Evolutionary conservation across 2,113 vertebrate species (phyloP), one percentile per base, ranked within the genome.

Genomic region (Morphnarchus princeps): DNA sequence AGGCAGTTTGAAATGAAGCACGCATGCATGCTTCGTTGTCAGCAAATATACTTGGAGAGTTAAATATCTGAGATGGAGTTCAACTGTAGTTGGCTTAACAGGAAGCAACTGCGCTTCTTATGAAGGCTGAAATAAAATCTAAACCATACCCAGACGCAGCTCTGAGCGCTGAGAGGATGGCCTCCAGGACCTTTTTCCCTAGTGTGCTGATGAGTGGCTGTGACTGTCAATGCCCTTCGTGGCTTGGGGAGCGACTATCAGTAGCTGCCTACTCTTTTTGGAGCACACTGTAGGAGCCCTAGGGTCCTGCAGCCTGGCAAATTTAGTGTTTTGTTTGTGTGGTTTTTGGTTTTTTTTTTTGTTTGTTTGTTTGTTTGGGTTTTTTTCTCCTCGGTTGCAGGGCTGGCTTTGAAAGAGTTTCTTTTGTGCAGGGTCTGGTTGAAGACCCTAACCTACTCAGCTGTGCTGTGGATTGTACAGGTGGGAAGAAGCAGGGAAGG

Each of bases 61-160:
- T 95, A 86, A 96, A 66, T 73, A 76, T 81, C 77, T 55, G 57
- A 95, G 83, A 82, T 86, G 70, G 52, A 26, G 66, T 94, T 96
- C 82, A 91, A 84, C 40, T 16, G 8, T 54, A 90, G 43, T 50
- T 90, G 96, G 65, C n/a, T 97, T 92, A 93, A 97, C 89, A 87
- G 93, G 89, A 98, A 96, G 95, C 69, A 94, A 98, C 85, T 94
- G 70, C 81, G 80, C 58, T 93, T 95, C 95, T 97, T 91, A 84
- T 76, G 81, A 97, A 91, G 89, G 40, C 63, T 95, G 66, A 94
- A 93, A 93, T 49, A 90, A 96, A 94, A 90, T 82, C 59, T 84
- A 97, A 98, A 96, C 94, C 91, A 97, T 76, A 92, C 49, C 59
- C 95, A 93, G 83, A 84, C 4, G 26, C 47, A 89, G 74, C 24